Base-by-base conservation (phyloP, 2,888 invertebrate species). In the Thecocarcelia acutangulata region DNA sequence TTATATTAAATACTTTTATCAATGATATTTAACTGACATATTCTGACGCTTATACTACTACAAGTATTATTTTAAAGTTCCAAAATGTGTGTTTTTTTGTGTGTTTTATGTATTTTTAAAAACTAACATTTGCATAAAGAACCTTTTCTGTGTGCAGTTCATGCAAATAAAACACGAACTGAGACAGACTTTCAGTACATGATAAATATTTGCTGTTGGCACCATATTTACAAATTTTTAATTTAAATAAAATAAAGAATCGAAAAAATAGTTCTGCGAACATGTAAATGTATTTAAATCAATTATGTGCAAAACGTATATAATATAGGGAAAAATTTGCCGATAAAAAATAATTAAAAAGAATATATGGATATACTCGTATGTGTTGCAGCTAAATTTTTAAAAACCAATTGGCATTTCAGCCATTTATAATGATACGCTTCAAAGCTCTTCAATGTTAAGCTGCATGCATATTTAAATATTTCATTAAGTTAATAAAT, bases 131-230 rank as follows among this genome's bases (percentile, higher is more conserved):
- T 24, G 5, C 24, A 24, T 24, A 24, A 24, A 24, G 5, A 24
- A n/a, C n/a, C n/a, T n/a, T n/a, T n/a, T n/a, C n/a, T n/a, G n/a
- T n/a, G n/a, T n/a, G n/a, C n/a, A n/a, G n/a, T n/a, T n/a, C n/a
- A n/a, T n/a, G n/a, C n/a, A n/a, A n/a, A n/a, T n/a, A n/a, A n/a
- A n/a, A n/a, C n/a, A n/a, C n/a, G n/a, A n/a, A n/a, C n/a, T n/a
- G 42, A 59, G 61, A 59, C 8, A 61, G 52, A 69, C 44, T 69
- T 28, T 37, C 68, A 37, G 76, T n/a, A 69, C 24, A 69, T 54
- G 19, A 77, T 66, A 75, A 80, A 80, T 80, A 80, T 80, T 75
- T 75, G 52, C 75, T 70, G 58, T 75, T 70, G 64, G 56, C 74
- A 63, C 69, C 64, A 64, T 56, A 58, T 64, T 72, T 73, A 68